Conservation (phyloP, 2,113 vertebrate genomes). For the Menura novaehollandiae region DNA sequence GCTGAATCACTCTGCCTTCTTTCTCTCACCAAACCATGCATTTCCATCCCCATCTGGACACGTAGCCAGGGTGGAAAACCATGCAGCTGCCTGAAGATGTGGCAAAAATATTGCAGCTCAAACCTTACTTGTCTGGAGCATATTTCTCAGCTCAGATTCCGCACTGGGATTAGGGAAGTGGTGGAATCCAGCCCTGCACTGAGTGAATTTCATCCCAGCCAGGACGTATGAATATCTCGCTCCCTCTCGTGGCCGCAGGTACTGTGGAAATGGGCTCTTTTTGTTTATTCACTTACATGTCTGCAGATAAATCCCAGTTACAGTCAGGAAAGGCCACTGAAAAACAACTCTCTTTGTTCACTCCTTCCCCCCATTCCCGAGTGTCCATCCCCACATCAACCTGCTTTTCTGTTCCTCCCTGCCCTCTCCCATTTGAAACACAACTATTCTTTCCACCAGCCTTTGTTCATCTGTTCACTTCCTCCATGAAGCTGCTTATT, state of each 20-base stretch:
- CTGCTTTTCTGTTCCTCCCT: background rate
- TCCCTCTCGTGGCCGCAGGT: constrained; percentile 25
- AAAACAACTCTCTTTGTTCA: rapidly evolving
- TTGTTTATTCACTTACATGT: rapidly evolving
- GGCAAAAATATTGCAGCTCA: background rate
- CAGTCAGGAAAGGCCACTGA: background rate
- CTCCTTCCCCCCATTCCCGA: background rate
- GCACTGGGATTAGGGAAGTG: rapidly evolving
- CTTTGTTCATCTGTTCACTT: background rate
- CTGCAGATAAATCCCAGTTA: background rate
- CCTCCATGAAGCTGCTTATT: background rate
- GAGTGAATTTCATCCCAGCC: background rate
- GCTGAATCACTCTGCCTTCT: background rate
- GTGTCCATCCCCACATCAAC: background rate
- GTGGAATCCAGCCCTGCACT: background rate
- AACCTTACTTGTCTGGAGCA: background rate
- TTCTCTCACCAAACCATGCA: background rate
- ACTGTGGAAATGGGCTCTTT: background rate
- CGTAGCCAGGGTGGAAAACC: background rate
- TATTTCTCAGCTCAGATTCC: background rate
- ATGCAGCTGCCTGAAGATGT: background rate
- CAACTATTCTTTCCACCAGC: background rate
- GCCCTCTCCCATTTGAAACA: background rate
- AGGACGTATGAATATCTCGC: background rate
- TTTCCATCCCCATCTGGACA: background rate